Conservation (phyloP, 2,113 vertebrate species). For the Eclectus roratus region DNA sequence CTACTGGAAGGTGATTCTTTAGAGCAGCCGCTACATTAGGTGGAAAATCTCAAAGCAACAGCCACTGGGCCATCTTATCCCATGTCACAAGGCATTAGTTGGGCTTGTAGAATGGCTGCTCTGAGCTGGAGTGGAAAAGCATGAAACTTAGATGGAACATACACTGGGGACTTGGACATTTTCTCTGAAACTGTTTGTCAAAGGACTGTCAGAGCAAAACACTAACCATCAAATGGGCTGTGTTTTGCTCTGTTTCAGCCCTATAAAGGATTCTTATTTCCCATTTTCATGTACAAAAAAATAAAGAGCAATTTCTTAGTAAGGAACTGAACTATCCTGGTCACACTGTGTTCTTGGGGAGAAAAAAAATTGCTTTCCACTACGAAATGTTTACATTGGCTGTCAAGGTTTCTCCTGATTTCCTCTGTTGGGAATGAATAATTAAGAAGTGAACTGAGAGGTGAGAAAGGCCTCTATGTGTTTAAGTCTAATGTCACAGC, state of each 20-base stretch:
- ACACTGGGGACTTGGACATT: background rate
- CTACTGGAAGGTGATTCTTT: background rate
- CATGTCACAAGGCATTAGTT: background rate
- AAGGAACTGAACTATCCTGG: background rate
- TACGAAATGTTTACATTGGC: conserved; percentile 79
- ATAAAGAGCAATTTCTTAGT: background rate
- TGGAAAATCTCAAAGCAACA: background rate
- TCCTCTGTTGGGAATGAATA: conserved; percentile 75
- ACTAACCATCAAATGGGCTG: background rate
- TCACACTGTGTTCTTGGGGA: conserved; percentile 2
- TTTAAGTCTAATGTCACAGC: conserved; percentile 55
- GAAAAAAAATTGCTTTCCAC: conserved; percentile 78
- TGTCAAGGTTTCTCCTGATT: conserved; percentile 37
- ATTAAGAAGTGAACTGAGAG: conserved; percentile 74
- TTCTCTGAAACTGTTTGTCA: conserved; percentile 4
- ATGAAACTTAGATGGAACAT: background rate
- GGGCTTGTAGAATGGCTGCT: background rate
- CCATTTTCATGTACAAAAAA: background rate
- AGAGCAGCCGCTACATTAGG: background rate
- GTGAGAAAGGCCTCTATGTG: conserved; percentile 59
- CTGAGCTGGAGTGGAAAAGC: background rate
- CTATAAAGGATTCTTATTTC: background rate
- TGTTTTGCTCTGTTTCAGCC: background rate
- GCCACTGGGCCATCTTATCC: background rate
- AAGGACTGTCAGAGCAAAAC: background rate